Evolutionary conservation across 2,113 vertebrate species (phyloP).

Genomic region (Ia io): DNA sequence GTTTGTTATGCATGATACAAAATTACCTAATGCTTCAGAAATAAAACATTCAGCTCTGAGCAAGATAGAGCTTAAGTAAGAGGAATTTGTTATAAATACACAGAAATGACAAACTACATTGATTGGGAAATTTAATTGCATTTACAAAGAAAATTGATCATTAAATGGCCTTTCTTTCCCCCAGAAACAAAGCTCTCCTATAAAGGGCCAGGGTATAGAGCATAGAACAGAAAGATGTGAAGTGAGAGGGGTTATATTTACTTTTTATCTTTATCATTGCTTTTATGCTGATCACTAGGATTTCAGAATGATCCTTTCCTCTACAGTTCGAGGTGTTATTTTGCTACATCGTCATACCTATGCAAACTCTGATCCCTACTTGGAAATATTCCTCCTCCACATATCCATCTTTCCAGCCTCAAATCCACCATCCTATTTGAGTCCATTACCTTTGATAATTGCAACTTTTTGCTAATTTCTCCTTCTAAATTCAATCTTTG

Average conservation of each 20-base stretch:
- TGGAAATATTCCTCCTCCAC: not conserved
- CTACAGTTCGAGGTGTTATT: not conserved
- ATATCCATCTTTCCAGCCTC: not conserved
- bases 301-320: not conserved
- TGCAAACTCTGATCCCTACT: not conserved
- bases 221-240: not conserved
- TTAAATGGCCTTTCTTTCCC: conserved; percentile 16
- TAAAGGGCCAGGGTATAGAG: not conserved
- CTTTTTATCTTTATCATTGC: not conserved
- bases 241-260: not conserved
- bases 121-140: conserved; percentile 26
- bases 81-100: conserved; percentile 19
- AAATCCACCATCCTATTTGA: not conserved
- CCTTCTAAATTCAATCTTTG: not conserved
- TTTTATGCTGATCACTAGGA: not conserved
- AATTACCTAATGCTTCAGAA: conserved; percentile 43
- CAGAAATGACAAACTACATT: conserved; percentile 18
- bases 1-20: conserved; percentile 20
- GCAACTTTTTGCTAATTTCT: not conserved
- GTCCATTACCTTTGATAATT: not conserved
- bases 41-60: not conserved
- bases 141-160: conserved; percentile 48
- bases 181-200: not conserved
- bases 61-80: conserved; percentile 6
- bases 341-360: not conserved